Base-by-base conservation (phyloP, 2,888 invertebrate genomes). In the Chloroclystis v-ata region DNA sequence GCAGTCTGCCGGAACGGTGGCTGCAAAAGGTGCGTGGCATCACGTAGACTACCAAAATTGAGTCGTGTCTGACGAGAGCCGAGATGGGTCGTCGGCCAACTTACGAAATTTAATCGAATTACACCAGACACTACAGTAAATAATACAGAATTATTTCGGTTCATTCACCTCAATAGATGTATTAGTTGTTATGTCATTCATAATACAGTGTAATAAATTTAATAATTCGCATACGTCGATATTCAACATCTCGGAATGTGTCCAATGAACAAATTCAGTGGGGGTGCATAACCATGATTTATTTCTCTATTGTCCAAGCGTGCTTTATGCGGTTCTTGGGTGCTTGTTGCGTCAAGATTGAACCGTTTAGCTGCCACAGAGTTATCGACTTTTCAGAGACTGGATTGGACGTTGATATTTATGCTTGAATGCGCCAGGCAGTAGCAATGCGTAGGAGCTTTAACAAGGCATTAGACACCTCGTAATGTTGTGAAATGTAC, bases 301-400 rank as follows among this genome's bases (percentile, higher is more conserved):
- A 83, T 82, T 75, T 76, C 69, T 70, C 80, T 78, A 82, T 82
- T 84, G 83, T 84, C 73, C 66, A 61, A 69, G 67, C 63, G 65
- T 69, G 75, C 63, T 75, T 75, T 72, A 72, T 75, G 54, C 51
- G 49, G 49, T 52, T 52, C 46, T 47, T 28, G 47, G 33, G 52
- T 45, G 51, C 54, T 44, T 59, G 59, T 59, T 59, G 49, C 52
- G 51, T 56, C 54, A 47, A 48, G 65, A 60, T 59, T 53, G 56
- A 56, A 62, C 64, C 64, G 61, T 74, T 71, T 72, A 63, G 62
- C 61, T 58, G 61, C 59, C 65, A 63, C 66, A 55, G 65, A 67
- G 66, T 67, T 75, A 75, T 79, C 75, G 66, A 74, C 63, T 63
- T 71, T 72, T 74, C 72, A 70, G 62, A 59, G 63, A 68, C 65